A percentile compares a stretch with the other conserved stretches of the same genome.
Conservation (phyloP, 35 echinoderm and acorn worm genomes). For the Nesometra sesokonis region DNA sequence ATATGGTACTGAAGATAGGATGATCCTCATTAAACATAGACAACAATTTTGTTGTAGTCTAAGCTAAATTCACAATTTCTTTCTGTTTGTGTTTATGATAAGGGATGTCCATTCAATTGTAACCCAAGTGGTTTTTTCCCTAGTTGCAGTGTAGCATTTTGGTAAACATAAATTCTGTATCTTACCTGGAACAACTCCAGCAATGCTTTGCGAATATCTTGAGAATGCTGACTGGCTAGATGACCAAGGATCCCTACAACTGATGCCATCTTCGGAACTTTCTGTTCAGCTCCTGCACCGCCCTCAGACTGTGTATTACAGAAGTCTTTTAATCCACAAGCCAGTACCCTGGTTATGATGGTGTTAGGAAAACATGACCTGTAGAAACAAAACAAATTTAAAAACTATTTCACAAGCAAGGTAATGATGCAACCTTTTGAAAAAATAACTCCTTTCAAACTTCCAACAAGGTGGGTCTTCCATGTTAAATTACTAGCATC, state of each 20-base stretch:
- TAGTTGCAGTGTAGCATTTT: too few species aligned
- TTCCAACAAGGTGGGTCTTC: too few species aligned
- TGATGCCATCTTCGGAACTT: conserved; percentile 96
- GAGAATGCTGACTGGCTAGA: conserved; percentile 80
- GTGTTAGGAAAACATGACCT: conserved; percentile 96
- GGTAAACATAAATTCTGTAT: background rate
- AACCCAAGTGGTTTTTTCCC: too few species aligned
- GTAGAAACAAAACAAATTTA: background rate
- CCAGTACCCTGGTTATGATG: conserved; percentile 87
- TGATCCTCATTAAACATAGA: too few species aligned
- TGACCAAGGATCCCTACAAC: conserved; percentile 96
- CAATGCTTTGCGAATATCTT: conserved; percentile 80
- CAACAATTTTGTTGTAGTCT: too few species aligned
- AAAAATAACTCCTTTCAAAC: too few species aligned
- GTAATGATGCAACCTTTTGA: too few species aligned
- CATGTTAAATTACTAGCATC: too few species aligned
- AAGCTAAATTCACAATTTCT: too few species aligned
- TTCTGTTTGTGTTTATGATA: too few species aligned
- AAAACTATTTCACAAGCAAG: background rate
- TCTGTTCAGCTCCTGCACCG: conserved; percentile 54
- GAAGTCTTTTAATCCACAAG: conserved; percentile 90
- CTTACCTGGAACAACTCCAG: conserved; percentile 87
- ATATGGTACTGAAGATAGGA: too few species aligned
- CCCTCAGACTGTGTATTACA: conserved; percentile 70
- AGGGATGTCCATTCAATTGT: too few species aligned